Evolutionary conservation across 1,140 invertebrate genomes (phyloP), one percentile per base, ranked within the genome.

Genomic region (Belonocnema kinseyi): DNA sequence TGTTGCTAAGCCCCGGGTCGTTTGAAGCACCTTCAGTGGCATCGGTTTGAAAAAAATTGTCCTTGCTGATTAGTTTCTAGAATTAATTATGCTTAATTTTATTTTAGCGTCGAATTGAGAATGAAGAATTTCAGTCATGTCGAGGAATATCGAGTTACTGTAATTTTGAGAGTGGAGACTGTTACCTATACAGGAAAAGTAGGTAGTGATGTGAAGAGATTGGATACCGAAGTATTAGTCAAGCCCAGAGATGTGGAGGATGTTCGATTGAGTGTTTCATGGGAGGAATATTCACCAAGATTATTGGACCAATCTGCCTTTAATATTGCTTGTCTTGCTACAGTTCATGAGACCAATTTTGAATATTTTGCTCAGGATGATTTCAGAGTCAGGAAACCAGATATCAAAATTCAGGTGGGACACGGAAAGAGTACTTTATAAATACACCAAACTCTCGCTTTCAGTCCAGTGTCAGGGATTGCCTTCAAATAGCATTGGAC

Each of bases 301-400:
- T 89, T 98, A 8, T 92, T 96, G 10, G 95, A 97, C 85, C 94
- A 97, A 91, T 95, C 94, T 78, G 94, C 96, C 11, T 97, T 98
- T 88, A 96, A 96, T 82, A 95, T 98, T 16, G 94, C 96, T 0
- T 96, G 96, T 77, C 88, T 97, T 26, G 96, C 95, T 0, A 94
- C 93, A 2, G 96, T 98, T 5, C 92, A 94, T 14, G 95, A 97
- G 66, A 97, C 95, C 0, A 94, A 96, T 61, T 98, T 94, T 85
- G 96, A 98, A 85, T 98, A 97, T 86, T 97, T 96, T 84, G 96
- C 96, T 0, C 96, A 97, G 90, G 96, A 97, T 84, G 96, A 98
- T 89, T 97, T 98, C 85, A 93, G 97, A 80, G 95, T 98, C 3
- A 92, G 96, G 21, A 98, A 97, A 85, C 97, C 97, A 0, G 96